phyloP scores from a whole-genome alignment of 2,797 vertebrate genomes.

The Enteromius treurensis region DNA sequence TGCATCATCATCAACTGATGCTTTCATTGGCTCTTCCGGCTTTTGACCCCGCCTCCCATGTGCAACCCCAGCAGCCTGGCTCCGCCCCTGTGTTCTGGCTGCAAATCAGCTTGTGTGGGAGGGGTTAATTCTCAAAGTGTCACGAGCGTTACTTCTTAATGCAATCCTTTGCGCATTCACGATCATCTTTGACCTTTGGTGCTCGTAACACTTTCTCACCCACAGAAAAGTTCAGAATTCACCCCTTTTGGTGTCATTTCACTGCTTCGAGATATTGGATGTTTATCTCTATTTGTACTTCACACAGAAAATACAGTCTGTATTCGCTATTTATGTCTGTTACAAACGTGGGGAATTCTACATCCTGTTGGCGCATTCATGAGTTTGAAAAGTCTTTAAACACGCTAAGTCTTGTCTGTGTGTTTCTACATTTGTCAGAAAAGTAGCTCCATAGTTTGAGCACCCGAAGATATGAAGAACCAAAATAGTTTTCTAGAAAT shows the following conservation, averaged over 20 bases:
- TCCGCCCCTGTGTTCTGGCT: slow-evolving; percentile 61
- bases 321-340: slow-evolving; percentile 63
- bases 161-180: slow-evolving; percentile 22
- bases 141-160: slow-evolving; percentile 64
- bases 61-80: slow-evolving; percentile 13
- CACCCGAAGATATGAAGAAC: slow-evolving; percentile 10
- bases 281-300: slow-evolving; percentile 61
- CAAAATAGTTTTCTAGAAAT: neutral
- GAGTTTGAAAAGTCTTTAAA: slow-evolving; percentile 11
- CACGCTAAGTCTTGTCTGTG: slow-evolving; percentile 1
- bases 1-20: slow-evolving; percentile 35
- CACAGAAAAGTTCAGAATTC: slow-evolving; percentile 69
- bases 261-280: slow-evolving; percentile 56
- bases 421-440: slow-evolving; percentile 1
- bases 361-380: slow-evolving; percentile 16
- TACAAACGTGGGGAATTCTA: neutral
- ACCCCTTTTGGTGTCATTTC: slow-evolving; percentile 66
- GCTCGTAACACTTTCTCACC: slow-evolving; percentile 72
- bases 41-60: slow-evolving; percentile 31
- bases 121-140: slow-evolving; percentile 79
- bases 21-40: slow-evolving; percentile 47
- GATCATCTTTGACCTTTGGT: slow-evolving; percentile 55
- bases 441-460: slow-evolving; percentile 14
- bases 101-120: slow-evolving; percentile 70
- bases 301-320: slow-evolving; percentile 51